Evolutionary conservation across 2,888 invertebrate genomes (phyloP).

Genomic region (Drosophila meridiana): DNA sequence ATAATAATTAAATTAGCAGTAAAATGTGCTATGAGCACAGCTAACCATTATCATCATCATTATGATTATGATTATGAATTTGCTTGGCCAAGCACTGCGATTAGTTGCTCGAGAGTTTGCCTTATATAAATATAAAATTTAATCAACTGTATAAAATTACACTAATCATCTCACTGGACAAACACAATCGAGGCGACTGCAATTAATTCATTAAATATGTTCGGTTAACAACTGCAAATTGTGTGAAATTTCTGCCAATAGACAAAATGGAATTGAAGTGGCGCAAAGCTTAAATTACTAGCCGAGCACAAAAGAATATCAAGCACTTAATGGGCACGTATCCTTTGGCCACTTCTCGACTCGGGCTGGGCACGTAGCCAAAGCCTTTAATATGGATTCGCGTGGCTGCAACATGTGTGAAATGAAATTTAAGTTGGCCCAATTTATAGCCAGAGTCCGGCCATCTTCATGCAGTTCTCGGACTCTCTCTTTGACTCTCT

Average conservation of each 20-base stretch:
- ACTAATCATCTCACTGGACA: constrained; percentile 3
- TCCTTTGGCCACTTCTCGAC: constrained; percentile 19
- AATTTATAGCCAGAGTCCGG: constrained; percentile 60
- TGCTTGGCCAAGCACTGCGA: neutral
- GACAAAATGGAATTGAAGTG: neutral
- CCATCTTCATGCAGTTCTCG: constrained; percentile 29
- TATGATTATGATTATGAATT: constrained; percentile 11
- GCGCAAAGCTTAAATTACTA: neutral
- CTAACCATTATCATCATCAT: constrained; percentile 21
- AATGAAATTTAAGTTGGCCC: constrained; percentile 70
- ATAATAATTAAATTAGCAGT: constrained; percentile 49
- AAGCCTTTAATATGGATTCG: constrained; percentile 64
- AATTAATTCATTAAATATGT: constrained; percentile 1
- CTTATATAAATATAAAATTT: neutral
- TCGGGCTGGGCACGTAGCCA: constrained; percentile 35
- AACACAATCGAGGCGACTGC: neutral
- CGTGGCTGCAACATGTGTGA: constrained; percentile 51
- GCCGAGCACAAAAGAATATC: neutral
- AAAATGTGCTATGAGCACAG: constrained; percentile 22
- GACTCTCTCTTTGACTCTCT: neutral
- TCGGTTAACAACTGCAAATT: neutral
- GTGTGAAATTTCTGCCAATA: neutral
- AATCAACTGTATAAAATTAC: constrained; percentile 5
- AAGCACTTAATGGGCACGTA: constrained; percentile 14
- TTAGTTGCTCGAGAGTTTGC: neutral